Conservation (phyloP, 1,140 invertebrate genomes). For the Temnothorax longispinosus region DNA sequence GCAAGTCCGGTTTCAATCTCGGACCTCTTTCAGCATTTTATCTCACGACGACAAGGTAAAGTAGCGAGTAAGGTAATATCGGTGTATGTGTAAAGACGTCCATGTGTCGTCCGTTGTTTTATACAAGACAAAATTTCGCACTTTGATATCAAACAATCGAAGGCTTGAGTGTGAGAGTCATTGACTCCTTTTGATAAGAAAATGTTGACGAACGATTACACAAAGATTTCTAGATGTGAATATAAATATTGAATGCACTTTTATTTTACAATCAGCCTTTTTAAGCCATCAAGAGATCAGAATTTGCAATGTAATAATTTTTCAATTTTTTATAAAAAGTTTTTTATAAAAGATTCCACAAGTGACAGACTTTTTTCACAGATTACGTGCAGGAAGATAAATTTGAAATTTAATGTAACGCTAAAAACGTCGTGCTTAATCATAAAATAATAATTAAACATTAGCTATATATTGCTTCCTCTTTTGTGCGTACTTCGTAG, state of each 20-base stretch:
- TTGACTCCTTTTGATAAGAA: not conserved
- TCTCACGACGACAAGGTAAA: slow-evolving; percentile 32
- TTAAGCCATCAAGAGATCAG: not conserved
- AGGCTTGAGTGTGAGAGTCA: not conserved
- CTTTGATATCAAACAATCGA: not conserved
- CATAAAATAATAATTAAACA: too few species aligned
- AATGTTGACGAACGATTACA: not conserved
- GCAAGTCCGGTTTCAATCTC: slow-evolving; percentile 64
- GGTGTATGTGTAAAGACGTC: not conserved
- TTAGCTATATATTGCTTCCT: too few species aligned
- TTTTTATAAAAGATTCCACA: not conserved
- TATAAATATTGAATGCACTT: not conserved
- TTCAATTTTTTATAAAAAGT: not conserved
- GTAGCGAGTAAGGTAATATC: slow-evolving; percentile 11
- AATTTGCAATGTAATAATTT: not conserved
- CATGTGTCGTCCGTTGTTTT: not conserved
- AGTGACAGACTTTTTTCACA: not conserved
- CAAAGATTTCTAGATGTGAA: not conserved
- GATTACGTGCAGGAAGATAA: not conserved
- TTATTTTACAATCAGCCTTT: not conserved
- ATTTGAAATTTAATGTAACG: slow-evolving; percentile 1
- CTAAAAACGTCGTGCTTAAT: too few species aligned
- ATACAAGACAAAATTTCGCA: not conserved
- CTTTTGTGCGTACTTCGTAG: too few species aligned
- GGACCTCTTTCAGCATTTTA: slow-evolving; percentile 44